Evolutionary conservation across 2,113 vertebrate genomes (phyloP), one percentile per base, ranked within the genome.

Genomic region (Eclectus roratus): DNA sequence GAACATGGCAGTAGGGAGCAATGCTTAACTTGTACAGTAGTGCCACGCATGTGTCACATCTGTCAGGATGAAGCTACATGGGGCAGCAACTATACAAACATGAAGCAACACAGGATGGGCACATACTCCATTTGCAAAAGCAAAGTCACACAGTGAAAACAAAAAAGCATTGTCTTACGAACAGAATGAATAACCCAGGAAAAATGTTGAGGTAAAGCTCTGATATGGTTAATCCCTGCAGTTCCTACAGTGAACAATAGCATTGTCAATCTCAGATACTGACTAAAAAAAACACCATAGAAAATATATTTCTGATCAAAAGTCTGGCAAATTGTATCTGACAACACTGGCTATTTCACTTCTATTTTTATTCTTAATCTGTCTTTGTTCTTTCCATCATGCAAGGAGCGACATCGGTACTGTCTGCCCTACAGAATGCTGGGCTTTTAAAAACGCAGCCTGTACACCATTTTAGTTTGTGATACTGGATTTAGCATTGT

Each of bases 321-420:
- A 96, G 29, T 96, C 84, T 96, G 68, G 52, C 71, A 91, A 96
- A 89, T 85, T 68, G 13, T 33, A 49, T 88, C 64, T 97, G 91
- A 95, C 93, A 97, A 92, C 31, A 65, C 49, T 70, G 69, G 18
- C 37, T 96, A 88, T 93, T 91, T 61, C 44, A 49, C 8, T 90
- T 91, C 63, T 60, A 33, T 92, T 82, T 95, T 91, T 94, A 50
- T 58, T 61, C 71, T 55, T 96, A 89, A 95, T 84, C 44, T 93
- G 58, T 80, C 41, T 25, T 41, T 35, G 3, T 74, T 83, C 71
- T 46, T 56, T 95, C 41, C 58, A 37, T 94, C 95, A 94, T 70
- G 18, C 63, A 93, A 96, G 18, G 31, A 33, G 9, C 72, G 84
- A 11, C 41, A 60, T n/a, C 5, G 1, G 35, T 79, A 80, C 63